Percentiles rank a stretch among this genome's conserved stretches.
These are phyloP conservation scores for Gouania willdenowi DNA, from an alignment of 2,797 vertebrate genomes.

Conservation along the genomic window DNA sequence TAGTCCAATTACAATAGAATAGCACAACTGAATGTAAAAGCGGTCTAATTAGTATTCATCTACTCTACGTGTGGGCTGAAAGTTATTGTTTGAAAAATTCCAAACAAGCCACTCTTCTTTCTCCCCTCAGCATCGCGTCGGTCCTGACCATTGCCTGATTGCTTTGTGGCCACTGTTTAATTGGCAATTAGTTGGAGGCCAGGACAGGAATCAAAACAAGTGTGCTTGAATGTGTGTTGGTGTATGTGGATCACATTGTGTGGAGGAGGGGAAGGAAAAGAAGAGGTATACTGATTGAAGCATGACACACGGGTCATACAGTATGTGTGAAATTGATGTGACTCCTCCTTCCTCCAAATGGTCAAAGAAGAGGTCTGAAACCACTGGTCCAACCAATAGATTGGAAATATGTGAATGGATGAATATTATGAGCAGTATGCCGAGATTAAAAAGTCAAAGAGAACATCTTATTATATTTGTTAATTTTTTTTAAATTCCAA, in stretches of 20 bases:
- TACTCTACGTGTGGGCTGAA: constrained; percentile 43
- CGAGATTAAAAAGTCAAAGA: too few species aligned
- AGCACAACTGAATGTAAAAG: constrained; percentile 7
- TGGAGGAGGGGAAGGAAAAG: neutral
- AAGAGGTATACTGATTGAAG: constrained; percentile 12
- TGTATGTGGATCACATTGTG: neutral
- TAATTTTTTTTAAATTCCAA: too few species aligned
- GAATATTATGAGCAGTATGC: too few species aligned
- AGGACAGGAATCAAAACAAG: constrained; percentile 65
- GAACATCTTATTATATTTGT: too few species aligned
- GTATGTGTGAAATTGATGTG: too few species aligned
- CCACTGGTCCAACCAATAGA: too few species aligned
- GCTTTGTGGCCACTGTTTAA: constrained; percentile 75
- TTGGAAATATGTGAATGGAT: too few species aligned
- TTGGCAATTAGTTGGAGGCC: constrained; percentile 71
- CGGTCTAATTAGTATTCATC: constrained; percentile 56
- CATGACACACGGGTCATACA: too few species aligned
- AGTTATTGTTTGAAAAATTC: constrained; percentile 58
- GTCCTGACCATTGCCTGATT: constrained; percentile 66
- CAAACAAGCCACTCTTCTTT: constrained; percentile 69
- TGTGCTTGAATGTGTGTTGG: constrained; percentile 24
- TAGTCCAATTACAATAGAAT: too few species aligned
- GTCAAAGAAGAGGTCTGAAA: too few species aligned
- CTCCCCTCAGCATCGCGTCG: constrained; percentile 57
- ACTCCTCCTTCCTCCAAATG: too few species aligned